Percentiles rank a stretch among this genome's conserved stretches.
Conservation (phyloP, 1,140 invertebrate genomes). For the Saccostrea echinata region DNA sequence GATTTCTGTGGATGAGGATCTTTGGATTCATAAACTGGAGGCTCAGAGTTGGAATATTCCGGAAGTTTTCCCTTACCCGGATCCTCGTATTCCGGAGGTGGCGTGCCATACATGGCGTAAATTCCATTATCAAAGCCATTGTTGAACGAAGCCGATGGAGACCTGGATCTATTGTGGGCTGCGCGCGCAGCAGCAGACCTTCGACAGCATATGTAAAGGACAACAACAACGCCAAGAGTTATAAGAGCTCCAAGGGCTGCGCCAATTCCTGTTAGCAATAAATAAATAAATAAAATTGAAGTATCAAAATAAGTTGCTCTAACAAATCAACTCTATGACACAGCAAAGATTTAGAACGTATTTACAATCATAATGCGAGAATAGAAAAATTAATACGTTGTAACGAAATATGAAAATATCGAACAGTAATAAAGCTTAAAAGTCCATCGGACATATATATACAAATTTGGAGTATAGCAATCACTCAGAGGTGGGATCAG, state of each 20-base stretch:
- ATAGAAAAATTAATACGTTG: no score
- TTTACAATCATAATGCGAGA: no score
- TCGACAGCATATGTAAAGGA: slow-evolving; percentile 10
- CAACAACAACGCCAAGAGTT: not conserved
- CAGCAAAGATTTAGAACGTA: no score
- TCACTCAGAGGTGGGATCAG: no score
- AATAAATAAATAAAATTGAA: not conserved
- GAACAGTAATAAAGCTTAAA: no score
- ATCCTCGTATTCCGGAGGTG: slow-evolving; percentile 3
- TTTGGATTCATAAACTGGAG: not conserved
- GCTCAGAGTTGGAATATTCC: not conserved
- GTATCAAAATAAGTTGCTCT: no score
- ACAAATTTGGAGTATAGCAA: no score
- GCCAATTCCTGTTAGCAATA: not conserved
- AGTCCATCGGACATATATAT: no score
- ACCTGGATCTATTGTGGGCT: not conserved
- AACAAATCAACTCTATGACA: no score
- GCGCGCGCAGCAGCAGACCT: not conserved
- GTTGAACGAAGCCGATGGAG: not conserved
- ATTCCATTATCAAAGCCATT: slow-evolving; percentile 1
- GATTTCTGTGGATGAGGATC: not conserved
- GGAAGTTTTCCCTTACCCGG: slow-evolving; percentile 19
- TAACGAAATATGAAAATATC: no score
- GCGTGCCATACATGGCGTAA: slow-evolving; percentile 6
- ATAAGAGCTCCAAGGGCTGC: slow-evolving; percentile 10